Conservation (phyloP, 2,888 invertebrate genomes). For the Cataglyphis cursor region DNA sequence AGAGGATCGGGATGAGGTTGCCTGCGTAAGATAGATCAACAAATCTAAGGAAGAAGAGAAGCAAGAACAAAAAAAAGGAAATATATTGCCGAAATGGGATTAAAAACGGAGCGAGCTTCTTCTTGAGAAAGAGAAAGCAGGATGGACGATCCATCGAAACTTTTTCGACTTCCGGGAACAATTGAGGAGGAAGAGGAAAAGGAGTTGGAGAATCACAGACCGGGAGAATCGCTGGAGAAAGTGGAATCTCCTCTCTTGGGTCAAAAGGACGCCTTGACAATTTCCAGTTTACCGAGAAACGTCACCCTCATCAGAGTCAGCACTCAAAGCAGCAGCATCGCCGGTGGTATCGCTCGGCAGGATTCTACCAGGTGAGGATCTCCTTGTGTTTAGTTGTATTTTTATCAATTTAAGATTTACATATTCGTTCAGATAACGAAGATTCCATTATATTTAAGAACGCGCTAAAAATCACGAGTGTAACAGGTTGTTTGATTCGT, state of each 20-base stretch:
- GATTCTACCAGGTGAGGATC: conserved; percentile 88
- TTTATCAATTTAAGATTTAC: not conserved
- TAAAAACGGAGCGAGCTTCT: not conserved
- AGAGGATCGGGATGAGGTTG: not conserved
- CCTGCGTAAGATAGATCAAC: not conserved
- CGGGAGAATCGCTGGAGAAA: conserved; percentile 54
- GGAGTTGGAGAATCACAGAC: conserved; percentile 69
- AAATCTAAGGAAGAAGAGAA: not conserved
- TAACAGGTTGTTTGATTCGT: conserved; percentile 17
- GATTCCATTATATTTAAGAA: not conserved
- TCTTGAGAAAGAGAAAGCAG: conserved; percentile 54
- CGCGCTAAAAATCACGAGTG: conserved; percentile 49
- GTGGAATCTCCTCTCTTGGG: conserved; percentile 81
- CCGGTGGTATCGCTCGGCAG: conserved; percentile 88
- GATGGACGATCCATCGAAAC: conserved; percentile 82
- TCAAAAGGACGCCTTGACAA: conserved; percentile 69
- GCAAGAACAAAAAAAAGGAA: not conserved
- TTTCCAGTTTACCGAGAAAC: conserved; percentile 81
- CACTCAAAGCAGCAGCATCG: conserved; percentile 89
- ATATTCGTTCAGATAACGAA: not conserved
- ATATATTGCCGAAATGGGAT: not conserved
- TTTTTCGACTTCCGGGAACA: conserved; percentile 84
- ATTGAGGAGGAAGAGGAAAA: conserved; percentile 84
- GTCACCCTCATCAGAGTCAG: conserved; percentile 89
- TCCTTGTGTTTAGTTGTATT: not conserved